phyloP scores from a whole-genome alignment of 2,797 vertebrate species.

The Vireo griseus region DNA sequence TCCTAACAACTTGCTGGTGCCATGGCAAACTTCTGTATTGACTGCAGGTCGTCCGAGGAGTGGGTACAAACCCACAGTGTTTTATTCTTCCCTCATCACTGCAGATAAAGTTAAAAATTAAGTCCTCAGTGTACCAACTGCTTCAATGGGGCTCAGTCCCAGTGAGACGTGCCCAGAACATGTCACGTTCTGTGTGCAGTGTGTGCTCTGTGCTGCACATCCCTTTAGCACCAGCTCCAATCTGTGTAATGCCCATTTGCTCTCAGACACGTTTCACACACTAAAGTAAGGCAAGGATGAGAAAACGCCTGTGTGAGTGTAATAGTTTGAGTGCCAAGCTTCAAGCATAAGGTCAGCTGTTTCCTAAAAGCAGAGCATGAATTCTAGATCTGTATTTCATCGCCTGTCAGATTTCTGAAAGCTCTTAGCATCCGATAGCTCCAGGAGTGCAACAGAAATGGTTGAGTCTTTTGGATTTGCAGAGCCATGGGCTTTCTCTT shows the following conservation, averaged over 20 bases:
- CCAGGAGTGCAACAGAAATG: not conserved
- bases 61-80: not conserved
- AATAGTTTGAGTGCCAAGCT: not conserved
- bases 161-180: accelerated
- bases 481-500: not conserved
- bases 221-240: accelerated
- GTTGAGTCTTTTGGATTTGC: not conserved
- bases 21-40: not conserved
- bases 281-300: not conserved
- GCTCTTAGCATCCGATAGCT: not conserved
- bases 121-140: not conserved
- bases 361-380: not conserved
- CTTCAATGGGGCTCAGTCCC: not conserved
- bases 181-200: not conserved
- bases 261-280: accelerated
- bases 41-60: not conserved
- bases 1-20: not conserved
- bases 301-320: not conserved
- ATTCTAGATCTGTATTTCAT: not conserved
- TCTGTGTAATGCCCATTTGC: not conserved
- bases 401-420: not conserved
- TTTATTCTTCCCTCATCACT: not conserved
- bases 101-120: not conserved
- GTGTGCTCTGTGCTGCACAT: too few species aligned
- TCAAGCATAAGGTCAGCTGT: not conserved